Percentiles rank a stretch among this genome's conserved stretches.
Conservation (phyloP, 2,797 vertebrate genomes). For the Typhlichthys eigenmanni region DNA sequence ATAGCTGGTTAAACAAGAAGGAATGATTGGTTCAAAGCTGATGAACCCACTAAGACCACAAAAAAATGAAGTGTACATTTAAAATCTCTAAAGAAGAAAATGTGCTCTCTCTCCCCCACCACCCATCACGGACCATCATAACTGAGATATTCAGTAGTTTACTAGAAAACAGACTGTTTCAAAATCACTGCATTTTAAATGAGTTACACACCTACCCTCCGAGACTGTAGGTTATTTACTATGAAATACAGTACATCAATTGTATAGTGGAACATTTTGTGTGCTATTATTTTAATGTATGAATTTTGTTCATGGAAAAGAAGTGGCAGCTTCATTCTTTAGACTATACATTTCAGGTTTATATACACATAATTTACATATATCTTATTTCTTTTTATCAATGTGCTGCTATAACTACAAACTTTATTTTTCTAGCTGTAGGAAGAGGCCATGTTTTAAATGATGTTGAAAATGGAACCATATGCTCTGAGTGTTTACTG, state of each 20-base stretch:
- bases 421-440: slow-evolving; percentile 21
- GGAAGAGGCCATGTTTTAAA: slow-evolving; percentile 22
- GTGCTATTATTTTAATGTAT: slow-evolving; percentile 7
- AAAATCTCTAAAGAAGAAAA: not conserved
- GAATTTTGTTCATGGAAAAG: not conserved
- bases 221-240: slow-evolving; percentile 8
- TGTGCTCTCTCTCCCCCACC: too few relatives aligned
- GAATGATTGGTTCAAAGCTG: not conserved
- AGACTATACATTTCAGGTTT: not conserved
- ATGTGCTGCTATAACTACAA: slow-evolving; percentile 20
- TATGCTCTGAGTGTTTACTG: slow-evolving; percentile 31
- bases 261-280: slow-evolving; percentile 5
- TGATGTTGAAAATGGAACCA: slow-evolving; percentile 19
- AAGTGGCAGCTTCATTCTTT: slow-evolving; percentile 10
- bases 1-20: slow-evolving; percentile 55
- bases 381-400: slow-evolving; percentile 19
- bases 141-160: too few relatives aligned
- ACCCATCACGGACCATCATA: too few relatives aligned
- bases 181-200: too few relatives aligned
- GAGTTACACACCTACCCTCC: slow-evolving; percentile 1
- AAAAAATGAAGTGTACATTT: slow-evolving; percentile 14
- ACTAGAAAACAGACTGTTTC: too few relatives aligned
- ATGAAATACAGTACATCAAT: slow-evolving; percentile 31
- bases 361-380: slow-evolving; percentile 7
- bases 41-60: slow-evolving; percentile 6